Conservation (phyloP, 2,113 vertebrate species). For the Embiotoca jacksoni region DNA sequence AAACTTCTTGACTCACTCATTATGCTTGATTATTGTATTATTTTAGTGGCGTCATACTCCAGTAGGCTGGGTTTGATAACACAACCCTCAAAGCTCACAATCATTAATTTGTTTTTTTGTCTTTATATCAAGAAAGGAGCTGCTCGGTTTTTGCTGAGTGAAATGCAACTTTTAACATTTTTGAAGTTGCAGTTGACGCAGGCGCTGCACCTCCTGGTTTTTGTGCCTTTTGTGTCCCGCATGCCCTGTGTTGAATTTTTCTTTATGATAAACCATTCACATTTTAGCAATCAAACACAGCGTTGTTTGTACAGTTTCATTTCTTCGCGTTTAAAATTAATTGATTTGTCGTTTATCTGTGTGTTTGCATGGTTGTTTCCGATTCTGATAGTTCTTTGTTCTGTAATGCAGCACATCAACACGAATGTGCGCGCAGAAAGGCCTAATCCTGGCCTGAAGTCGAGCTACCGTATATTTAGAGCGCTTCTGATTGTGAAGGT, state of each 20-base stretch:
- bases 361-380: conserved; percentile 77
- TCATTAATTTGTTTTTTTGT: conserved; percentile 65
- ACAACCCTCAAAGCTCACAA: conserved; percentile 52
- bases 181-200: conserved; percentile 33
- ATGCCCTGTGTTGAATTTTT: conserved; percentile 30
- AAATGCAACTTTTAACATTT: conserved; percentile 53
- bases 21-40: conserved; percentile 80
- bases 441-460: conserved; percentile 85
- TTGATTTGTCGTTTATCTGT: conserved; percentile 83
- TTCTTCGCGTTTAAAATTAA: conserved; percentile 73
- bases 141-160: conserved; percentile 28
- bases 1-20: conserved; percentile 76
- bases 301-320: conserved; percentile 54
- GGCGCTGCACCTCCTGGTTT: conserved; percentile 1
- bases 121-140: conserved; percentile 34
- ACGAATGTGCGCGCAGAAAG: conserved; percentile 76
- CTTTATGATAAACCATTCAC: conserved; percentile 32
- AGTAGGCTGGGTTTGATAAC: conserved; percentile 68
- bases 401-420: conserved; percentile 79
- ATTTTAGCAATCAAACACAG: conserved; percentile 34
- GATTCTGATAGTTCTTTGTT: conserved; percentile 80
- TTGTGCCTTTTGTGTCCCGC: neutral
- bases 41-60: conserved; percentile 75
- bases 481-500: conserved; percentile 74
- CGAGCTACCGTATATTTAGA: conserved; percentile 82